Evolutionary conservation across 2,797 vertebrate species (phyloP), one percentile per base, ranked within the genome.

Genomic region (Knipowitschia caucasica): DNA sequence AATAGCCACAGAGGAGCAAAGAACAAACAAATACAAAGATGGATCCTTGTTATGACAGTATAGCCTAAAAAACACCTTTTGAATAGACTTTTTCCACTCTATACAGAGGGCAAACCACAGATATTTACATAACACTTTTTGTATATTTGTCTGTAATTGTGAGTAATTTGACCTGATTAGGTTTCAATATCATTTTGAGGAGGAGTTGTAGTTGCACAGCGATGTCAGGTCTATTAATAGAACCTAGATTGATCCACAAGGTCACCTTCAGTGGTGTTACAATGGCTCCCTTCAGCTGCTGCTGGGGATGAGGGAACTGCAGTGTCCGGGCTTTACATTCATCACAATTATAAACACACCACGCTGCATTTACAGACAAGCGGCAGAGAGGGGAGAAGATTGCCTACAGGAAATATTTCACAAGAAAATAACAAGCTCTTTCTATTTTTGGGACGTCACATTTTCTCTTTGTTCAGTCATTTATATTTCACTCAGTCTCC

Each of bases 201-300:
- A 62, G 55, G 57, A 60, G 58, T 58, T 49, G 44, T 46, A 14
- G 31, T 29, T 61, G 57, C 42, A 10, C 42, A 30, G 46, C 46
- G 5, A 49, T 53, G 71, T 63, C 71, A 60, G 29, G 20, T 71
- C 73, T 63, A 61, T 73, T 71, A 69, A 72, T 62, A 69, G 59
- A 64, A 49, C 67, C 60, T 15, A 62, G 62, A 70, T 75, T 71
- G 67, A 78, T 75, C 70, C 60, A 60, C 80, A 86, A 89, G 81
- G 87, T 89, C 86, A 88, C 84, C 88, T 88, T 89, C 77, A n/a
- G 81, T 59, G 67, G 54, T 59, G 31, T 65, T 34, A 73, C 62
- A 71, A 73, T 73, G 61, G 56, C 50, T 71, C 59, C 68, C 54
- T 62, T 30, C 53, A 56, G 63, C 62, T 55, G 58, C 44, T 31